Evolutionary conservation across 2,797 vertebrate genomes (phyloP), one percentile per base, ranked within the genome.

Genomic region (Brachyrhaphis roseni): DNA sequence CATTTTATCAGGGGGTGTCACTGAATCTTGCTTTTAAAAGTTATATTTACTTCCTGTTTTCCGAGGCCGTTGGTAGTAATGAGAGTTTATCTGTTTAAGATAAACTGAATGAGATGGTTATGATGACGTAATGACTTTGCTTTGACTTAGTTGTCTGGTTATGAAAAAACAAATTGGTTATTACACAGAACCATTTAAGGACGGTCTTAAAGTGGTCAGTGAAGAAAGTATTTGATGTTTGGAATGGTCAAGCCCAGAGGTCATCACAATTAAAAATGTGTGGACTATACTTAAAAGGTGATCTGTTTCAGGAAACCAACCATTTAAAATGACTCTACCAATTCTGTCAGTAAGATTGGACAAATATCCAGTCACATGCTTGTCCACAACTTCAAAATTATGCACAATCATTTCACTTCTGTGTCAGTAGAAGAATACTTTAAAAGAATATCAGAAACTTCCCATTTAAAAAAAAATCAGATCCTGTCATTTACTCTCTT

Each of bases 341-440:
- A 39, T 20, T 43, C 23, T 26, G 12, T 34, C 2, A 26, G 13
- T 6, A 43, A 70, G 20, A n/a, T 15, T 13, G 10, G 10, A 7
- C 0, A 41, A 68, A 70, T 70, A 41, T 70, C 23, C 20, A 13
- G 23, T n/a, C 39, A 43, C 13, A 45, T 71, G 41, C 2, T 71
- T 15, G 1, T 45, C 10, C n/a, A n/a, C 12, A 45, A 28, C 68
- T 41, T 23, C 20, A 70, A 45, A 43, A 45, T 45, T 45, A n/a
- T 43, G 41, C 12, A n/a, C 26, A 45, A 8, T 71, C 68, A 71
- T 28, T 45, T 15, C 26, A 45, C 2, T 45, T 71, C 41, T n/a
- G 26, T 45, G 11, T 47, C 82, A 72, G 89, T 87, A 79, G 36
- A 41, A 79, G 36, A 26, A 79, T 68, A 74, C 75, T 80, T 87